Conservation (phyloP, 2,888 invertebrate species). For the Cyaniris semiargus region DNA sequence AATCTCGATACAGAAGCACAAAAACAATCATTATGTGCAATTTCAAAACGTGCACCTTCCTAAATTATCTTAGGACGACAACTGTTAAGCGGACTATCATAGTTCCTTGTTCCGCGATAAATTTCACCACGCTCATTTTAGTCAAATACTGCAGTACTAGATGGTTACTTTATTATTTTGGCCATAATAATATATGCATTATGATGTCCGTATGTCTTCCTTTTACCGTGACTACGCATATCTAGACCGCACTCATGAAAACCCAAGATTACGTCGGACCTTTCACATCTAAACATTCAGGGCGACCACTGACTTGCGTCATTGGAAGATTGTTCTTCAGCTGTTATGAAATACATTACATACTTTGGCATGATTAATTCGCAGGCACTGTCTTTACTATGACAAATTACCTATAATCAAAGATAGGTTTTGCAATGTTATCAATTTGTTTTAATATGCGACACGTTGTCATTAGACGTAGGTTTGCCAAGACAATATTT, state of each 20-base stretch:
- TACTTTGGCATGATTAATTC: neutral
- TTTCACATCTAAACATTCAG: conserved; percentile 22
- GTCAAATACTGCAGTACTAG: neutral
- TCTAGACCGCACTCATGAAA: neutral
- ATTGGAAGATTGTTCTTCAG: conserved; percentile 13
- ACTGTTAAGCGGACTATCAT: neutral
- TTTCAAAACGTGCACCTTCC: neutral
- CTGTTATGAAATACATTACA: conserved; percentile 9
- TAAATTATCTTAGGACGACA: neutral
- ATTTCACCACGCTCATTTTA: neutral
- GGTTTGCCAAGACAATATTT: neutral
- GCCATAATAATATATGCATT: neutral
- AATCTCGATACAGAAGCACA: neutral
- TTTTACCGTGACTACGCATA: neutral
- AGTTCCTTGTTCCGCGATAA: neutral
- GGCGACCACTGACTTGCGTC: conserved; percentile 8
- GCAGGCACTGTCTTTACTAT: neutral
- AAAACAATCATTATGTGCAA: neutral
- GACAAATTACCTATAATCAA: neutral
- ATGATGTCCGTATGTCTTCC: neutral
- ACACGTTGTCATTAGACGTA: neutral
- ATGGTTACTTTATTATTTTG: neutral
- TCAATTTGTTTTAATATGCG: conserved; percentile 5
- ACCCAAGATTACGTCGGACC: conserved; percentile 20
- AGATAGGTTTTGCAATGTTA: neutral